Evolutionary conservation across 2,113 vertebrate genomes (phyloP), one percentile per base, ranked within the genome.

Genomic region (Holacanthus passer): DNA sequence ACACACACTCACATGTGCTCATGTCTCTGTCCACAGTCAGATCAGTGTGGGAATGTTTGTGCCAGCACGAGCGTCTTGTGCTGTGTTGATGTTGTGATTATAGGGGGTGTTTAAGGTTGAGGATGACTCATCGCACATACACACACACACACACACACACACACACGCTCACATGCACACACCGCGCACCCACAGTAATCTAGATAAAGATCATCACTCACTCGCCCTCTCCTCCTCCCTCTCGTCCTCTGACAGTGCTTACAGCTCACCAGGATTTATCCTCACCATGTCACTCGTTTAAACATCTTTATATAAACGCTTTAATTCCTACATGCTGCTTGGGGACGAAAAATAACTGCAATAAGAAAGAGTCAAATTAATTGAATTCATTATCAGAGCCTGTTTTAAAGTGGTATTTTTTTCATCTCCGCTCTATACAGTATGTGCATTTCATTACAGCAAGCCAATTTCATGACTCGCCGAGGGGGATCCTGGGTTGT

Each of bases 11-110:
- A 47, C 63, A 70, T 50, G 9, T 17, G 13, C 84, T 66, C 24
- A 17, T 32, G 5, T 85, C 56, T 79, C 56, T 55, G 10, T 80
- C 76, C 77, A 63, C 60, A 79, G 83, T 73, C 47, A 69, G 69
- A 78, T 89, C 78, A 79, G 85, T 86, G 83, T 79, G 83, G 86
- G 86, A 87, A 89, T 83, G 85, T 88, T 85, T 91, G 83, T 84
- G 86, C 74, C 80, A 66, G 77, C 70, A 56, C 3, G 17, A 85
- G 79, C 59, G 77, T 88, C 87, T 87, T 92, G 81, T 70, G 72
- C 78, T 84, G 52, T 86, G 88, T 92, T 90, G 85, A 91, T 93
- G 89, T 91, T 92, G 87, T 91, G 88, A 90, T 94, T 89, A 89
- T 72, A 74, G 69, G 73, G 81, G 77, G 87, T 86, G 89, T 89